A percentile compares a stretch with the other conserved stretches of the same genome.
These are phyloP conservation scores for Sarcophaga bullata DNA, from an alignment of 1,140 invertebrate species.

Conservation along the genomic window DNA sequence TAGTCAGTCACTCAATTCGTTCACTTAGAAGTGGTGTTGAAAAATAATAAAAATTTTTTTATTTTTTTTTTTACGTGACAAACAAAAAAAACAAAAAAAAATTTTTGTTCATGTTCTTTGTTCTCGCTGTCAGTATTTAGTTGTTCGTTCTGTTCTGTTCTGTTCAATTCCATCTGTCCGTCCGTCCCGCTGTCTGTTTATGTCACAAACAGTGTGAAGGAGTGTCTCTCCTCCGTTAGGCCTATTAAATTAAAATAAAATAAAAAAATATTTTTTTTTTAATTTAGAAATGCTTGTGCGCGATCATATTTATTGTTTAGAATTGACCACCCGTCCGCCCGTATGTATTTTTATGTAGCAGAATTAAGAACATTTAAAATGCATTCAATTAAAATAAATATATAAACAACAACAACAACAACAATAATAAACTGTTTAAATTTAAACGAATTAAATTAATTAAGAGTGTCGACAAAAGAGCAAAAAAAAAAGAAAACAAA, in stretches of 20 bases:
- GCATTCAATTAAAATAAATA: slow-evolving; percentile 10
- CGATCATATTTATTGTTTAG: no score
- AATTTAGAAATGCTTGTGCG: no score
- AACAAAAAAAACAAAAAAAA: not conserved
- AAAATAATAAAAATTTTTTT: not conserved
- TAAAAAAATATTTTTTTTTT: no score
- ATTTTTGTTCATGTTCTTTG: slow-evolving; percentile 28
- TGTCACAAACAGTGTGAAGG: not conserved
- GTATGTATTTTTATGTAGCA: not conserved
- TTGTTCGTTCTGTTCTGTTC: not conserved
- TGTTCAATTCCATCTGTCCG: not conserved
- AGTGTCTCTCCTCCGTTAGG: slow-evolving; percentile 33
- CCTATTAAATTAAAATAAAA: slow-evolving; percentile 1
- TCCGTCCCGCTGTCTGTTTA: not conserved
- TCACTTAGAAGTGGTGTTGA: not conserved
- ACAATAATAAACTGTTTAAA: no score
- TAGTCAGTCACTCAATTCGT: no score
- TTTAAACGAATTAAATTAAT: no score
- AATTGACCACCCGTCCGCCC: not conserved
- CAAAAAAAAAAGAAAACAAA: no score
- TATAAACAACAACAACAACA: no score
- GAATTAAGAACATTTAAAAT: slow-evolving; percentile 9
- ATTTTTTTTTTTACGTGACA: not conserved
- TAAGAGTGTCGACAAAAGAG: no score
- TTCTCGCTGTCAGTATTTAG: not conserved